These are phyloP conservation scores for Cantharis rufa DNA, from an alignment of 2,888 invertebrate genomes.

Conservation along the genomic window DNA sequence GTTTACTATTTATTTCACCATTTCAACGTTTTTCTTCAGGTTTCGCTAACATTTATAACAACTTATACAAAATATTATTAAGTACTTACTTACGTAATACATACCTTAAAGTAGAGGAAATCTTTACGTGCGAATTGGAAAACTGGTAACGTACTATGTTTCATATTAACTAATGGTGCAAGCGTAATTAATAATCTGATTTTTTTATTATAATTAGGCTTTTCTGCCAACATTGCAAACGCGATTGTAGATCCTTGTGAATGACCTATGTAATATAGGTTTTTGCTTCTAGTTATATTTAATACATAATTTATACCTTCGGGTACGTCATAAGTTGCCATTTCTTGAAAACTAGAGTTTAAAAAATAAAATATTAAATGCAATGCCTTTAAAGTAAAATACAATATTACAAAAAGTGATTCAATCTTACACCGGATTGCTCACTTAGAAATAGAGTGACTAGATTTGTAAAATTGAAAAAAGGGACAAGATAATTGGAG, in stretches of 20 bases:
- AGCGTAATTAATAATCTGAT: constrained; percentile 68
- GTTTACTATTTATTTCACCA: no score
- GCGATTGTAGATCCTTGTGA: constrained; percentile 76
- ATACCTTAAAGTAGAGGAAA: neutral
- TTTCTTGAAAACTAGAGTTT: neutral
- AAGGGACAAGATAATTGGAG: no score
- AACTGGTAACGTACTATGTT: neutral
- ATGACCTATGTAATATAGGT: constrained; percentile 78
- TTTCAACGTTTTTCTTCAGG: no score
- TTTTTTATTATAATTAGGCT: constrained; percentile 69
- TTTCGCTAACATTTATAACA: no score
- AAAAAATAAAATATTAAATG: neutral
- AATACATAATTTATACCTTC: neutral
- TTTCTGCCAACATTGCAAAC: constrained; percentile 67
- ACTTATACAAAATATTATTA: no score
- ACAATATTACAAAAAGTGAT: no score
- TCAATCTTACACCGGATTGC: no score
- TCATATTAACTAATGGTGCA: constrained; percentile 63
- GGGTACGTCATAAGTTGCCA: neutral
- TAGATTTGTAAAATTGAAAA: no score
- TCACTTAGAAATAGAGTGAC: no score
- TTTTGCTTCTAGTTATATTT: constrained; percentile 58
- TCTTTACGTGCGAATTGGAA: neutral
- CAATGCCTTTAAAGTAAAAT: neutral
- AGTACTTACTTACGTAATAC: no score